Base-by-base conservation (phyloP, 1,140 invertebrate species). In the Meloidogyne hapla region DNA sequence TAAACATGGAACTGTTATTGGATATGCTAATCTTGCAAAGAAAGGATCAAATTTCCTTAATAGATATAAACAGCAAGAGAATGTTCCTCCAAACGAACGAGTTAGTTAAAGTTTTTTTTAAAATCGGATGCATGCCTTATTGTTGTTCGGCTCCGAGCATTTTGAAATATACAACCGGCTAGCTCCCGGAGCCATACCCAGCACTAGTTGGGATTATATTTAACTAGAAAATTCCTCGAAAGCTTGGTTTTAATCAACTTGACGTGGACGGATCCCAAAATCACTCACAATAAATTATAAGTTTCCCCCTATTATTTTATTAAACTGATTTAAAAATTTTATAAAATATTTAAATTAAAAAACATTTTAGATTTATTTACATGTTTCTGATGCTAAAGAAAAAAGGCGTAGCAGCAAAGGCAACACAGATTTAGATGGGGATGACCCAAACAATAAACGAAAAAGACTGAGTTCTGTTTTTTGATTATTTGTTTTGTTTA, bases 1-100 rank as follows among this genome's bases (percentile, higher is more conserved):
- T 8, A 18, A 13, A 21, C 75, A 76, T 38, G 13, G 26, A 12
- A 61, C 71, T 28, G 75, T 77, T 48, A 69, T 77, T 66, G 75
- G 56, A 18, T 77, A 77, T 66, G 23, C 62, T 6, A 42, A 75
- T 15, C 25, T 74, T 18, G 33, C 71, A 8, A 71, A 69, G 18
- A 45, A 66, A 15, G 69, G 69, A n/a, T 33, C 26, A n/a, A 40
- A 18, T 42, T 71, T 71, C 5, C 69, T 71, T n/a, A 56, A 56
- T 56, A 56, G n/a, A 56, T 56, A 56, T 5, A 56, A 56, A 56
- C 48, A 56, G n/a, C 48, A 56, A 6, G 48, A 56, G 8, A 56
- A 56, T 56, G 48, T 56, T 1, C 48, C 48, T 56, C 48, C 48
- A 56, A 56, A 56, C n/a, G 48, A 56, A 56, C 48, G 48, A n/a